These are phyloP conservation scores for Branchellion lobata DNA, from an alignment of 2,888 invertebrate species.

Conservation along the genomic window DNA sequence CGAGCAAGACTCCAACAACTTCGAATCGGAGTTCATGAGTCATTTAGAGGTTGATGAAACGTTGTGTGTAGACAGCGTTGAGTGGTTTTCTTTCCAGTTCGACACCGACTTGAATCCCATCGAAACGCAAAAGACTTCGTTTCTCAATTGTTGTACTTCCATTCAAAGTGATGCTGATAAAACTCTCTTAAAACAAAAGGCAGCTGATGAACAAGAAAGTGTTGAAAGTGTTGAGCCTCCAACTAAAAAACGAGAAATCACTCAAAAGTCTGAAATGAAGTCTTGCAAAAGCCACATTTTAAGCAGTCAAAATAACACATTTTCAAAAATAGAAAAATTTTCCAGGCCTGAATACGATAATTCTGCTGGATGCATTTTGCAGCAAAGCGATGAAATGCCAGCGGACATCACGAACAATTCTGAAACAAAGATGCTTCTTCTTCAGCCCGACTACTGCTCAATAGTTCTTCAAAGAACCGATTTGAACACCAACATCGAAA, in stretches of 20 bases:
- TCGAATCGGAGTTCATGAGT: not conserved
- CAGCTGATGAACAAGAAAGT: too few relatives aligned
- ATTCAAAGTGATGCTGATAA: too few relatives aligned
- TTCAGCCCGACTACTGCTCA: conserved; percentile 25
- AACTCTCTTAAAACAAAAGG: too few relatives aligned
- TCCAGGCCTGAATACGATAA: too few relatives aligned
- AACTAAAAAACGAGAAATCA: too few relatives aligned
- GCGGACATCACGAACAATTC: not conserved
- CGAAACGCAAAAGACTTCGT: not conserved
- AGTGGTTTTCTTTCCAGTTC: not conserved
- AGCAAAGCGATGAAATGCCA: not conserved
- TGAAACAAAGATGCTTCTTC: conserved; percentile 27
- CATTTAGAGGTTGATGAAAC: not conserved
- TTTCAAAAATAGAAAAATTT: too few relatives aligned
- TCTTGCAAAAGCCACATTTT: too few relatives aligned
- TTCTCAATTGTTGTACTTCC: not conserved
- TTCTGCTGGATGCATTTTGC: not conserved
- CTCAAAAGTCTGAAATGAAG: too few relatives aligned
- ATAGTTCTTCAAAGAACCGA: not conserved
- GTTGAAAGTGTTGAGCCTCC: too few relatives aligned
- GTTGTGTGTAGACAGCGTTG: not conserved
- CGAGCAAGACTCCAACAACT: not conserved
- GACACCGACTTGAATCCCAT: not conserved
- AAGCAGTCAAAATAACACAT: too few relatives aligned
- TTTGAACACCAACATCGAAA: not conserved